Evolutionary conservation across 1,140 invertebrate genomes (phyloP), one percentile per base, ranked within the genome.

Genomic region (Drosophila repletoides): DNA sequence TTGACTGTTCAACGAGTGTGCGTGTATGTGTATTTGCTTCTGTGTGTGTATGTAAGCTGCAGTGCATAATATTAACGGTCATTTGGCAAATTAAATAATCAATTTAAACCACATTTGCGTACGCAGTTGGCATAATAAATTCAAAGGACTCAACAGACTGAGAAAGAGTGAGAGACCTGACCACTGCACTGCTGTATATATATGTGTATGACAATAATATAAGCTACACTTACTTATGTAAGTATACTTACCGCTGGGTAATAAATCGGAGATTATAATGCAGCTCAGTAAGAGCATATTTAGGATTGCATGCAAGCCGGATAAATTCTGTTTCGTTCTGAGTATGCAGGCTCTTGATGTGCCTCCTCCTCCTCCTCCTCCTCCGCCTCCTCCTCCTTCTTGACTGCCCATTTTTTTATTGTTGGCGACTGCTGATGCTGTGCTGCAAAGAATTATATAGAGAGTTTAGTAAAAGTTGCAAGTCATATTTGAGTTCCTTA

Each of bases 211-310:
- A n/a, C n/a, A n/a, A n/a, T n/a, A 14, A 41, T 40, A 24, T 46
- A 36, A 45, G 21, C 49, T 28, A 26, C 29, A 55, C 38, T 53
- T 43, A 38, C 21, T 63, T 15, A 45, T 55, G 60, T 34, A 55
- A 56, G 41, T 55, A 56, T 49, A 83, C 89, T 89, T 88, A 90
- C 89, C 89, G 72, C 80, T 88, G 43, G 74, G 75, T 48, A 89
- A 83, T 72, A 89, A 84, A 59, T 90, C 88, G 38, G 84, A 83
- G 56, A 90, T 88, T 60, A 90, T 76, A 69, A 90, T 73, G 86
- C 89, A 90, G 60, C 77, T 81, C 51, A 87, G 52, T 21, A 76
- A 72, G 43, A 90, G 63, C 73, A 88, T 74, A 72, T 88, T 88
- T 69, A 90, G 89, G 64, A 72, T 46, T 28, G 68, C 40, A 69